Conservation (phyloP, 2,113 vertebrate species). For the Muntiacus muntjak region DNA sequence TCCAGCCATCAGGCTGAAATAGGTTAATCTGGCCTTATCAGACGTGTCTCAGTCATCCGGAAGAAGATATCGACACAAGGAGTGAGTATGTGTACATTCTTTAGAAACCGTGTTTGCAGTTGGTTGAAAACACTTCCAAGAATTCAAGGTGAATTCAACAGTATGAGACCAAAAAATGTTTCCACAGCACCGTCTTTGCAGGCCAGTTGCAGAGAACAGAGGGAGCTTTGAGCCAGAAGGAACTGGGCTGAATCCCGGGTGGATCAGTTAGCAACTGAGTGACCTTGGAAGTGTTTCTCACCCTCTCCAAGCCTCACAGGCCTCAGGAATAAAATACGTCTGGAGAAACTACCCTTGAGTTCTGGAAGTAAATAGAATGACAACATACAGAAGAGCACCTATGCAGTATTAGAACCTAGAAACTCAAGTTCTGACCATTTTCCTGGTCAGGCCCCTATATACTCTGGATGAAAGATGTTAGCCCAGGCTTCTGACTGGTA, state of each 20-base stretch:
- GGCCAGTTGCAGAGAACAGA: not conserved
- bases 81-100: not conserved
- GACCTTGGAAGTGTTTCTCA: not conserved
- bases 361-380: not conserved
- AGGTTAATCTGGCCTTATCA: constrained; percentile 27
- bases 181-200: not conserved
- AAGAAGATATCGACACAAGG: not conserved
- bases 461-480: not conserved
- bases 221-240: not conserved
- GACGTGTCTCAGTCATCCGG: not conserved
- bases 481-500: not conserved
- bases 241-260: not conserved
- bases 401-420: not conserved
- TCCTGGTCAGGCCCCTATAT: not conserved
- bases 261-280: not conserved
- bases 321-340: not conserved
- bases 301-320: not conserved
- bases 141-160: constrained; percentile 18
- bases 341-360: not conserved
- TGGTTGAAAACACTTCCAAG: not conserved
- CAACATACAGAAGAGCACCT: not conserved
- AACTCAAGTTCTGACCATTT: not conserved
- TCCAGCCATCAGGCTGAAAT: not conserved
- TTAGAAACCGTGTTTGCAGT: not conserved
- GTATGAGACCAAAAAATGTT: not conserved